phyloP scores from a whole-genome alignment of 1,140 invertebrate genomes.

The Telenomus remus region DNA sequence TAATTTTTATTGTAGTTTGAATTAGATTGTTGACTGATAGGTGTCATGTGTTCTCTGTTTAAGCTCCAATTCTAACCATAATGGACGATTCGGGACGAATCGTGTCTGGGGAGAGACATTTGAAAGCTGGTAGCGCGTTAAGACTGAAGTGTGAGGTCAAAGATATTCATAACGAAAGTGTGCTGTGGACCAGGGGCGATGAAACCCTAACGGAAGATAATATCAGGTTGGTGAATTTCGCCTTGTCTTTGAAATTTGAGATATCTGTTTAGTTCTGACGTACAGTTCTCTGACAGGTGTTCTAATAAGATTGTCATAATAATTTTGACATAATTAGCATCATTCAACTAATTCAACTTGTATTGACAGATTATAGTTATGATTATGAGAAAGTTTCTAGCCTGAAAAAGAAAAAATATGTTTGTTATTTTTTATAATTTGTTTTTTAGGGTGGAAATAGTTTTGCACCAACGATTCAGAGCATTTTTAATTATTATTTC shows the following conservation, averaged over 20 bases:
- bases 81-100: conserved; percentile 76
- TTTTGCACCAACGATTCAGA: too few species aligned
- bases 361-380: too few species aligned
- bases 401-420: too few species aligned
- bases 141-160: conserved; percentile 76
- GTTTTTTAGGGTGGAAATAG: too few species aligned
- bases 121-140: conserved; percentile 76
- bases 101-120: conserved; percentile 73
- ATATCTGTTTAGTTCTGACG: conserved; percentile 26
- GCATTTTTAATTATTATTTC: too few species aligned
- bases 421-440: too few species aligned
- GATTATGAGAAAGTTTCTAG: too few species aligned
- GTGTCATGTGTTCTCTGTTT: conserved; percentile 50
- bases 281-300: conserved; percentile 19
- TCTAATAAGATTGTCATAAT: conserved; percentile 11
- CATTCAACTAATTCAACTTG: conserved; percentile 1
- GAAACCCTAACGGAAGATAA: conserved; percentile 70
- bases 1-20: too few species aligned
- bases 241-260: conserved; percentile 30
- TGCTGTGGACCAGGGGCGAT: conserved; percentile 73
- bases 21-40: conserved; percentile 16
- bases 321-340: conserved; percentile 30
- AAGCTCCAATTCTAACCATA: conserved; percentile 77
- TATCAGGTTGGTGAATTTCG: conserved; percentile 68
- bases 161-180: conserved; percentile 73